Conservation (phyloP, 2,797 vertebrate genomes). For the Sebastes paucispinis region DNA sequence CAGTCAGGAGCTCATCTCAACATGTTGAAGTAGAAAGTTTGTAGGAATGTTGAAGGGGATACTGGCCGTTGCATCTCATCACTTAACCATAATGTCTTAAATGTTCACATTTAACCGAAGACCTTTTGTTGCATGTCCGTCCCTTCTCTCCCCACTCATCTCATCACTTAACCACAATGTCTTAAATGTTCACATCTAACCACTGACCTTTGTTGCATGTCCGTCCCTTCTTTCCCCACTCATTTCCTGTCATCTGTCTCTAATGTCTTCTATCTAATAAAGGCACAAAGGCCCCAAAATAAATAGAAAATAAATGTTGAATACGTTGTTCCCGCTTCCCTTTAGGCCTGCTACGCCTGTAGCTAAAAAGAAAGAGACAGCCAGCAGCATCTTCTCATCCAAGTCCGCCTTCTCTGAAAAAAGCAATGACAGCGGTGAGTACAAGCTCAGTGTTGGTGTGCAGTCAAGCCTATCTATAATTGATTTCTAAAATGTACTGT, state of each 20-base stretch:
- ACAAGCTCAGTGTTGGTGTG: too few species aligned
- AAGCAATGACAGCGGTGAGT: conserved; percentile 90
- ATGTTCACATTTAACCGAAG: too few species aligned
- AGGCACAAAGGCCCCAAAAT: background rate
- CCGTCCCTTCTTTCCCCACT: background rate
- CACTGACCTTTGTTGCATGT: too few species aligned
- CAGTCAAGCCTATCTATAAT: too few species aligned
- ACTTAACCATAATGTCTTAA: background rate
- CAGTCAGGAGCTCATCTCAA: background rate
- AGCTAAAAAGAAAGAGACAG: conserved; percentile 86
- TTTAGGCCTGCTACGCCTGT: conserved; percentile 81
- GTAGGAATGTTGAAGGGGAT: background rate
- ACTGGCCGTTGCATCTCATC: background rate
- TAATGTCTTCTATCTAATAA: background rate
- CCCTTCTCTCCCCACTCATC: background rate
- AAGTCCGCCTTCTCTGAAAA: conserved; percentile 85
- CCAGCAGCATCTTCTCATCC: conserved; percentile 79
- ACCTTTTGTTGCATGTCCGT: background rate
- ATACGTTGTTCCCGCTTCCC: conserved; percentile 22
- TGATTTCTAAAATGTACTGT: too few species aligned
- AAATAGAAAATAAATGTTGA: background rate
- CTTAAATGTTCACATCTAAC: background rate
- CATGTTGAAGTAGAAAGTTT: background rate
- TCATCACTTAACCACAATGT: background rate
- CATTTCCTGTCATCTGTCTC: background rate